Percentiles rank a stretch among this genome's conserved stretches.
Conservation (phyloP, 2,113 vertebrate species). For the Telmatochromis sp. region DNA sequence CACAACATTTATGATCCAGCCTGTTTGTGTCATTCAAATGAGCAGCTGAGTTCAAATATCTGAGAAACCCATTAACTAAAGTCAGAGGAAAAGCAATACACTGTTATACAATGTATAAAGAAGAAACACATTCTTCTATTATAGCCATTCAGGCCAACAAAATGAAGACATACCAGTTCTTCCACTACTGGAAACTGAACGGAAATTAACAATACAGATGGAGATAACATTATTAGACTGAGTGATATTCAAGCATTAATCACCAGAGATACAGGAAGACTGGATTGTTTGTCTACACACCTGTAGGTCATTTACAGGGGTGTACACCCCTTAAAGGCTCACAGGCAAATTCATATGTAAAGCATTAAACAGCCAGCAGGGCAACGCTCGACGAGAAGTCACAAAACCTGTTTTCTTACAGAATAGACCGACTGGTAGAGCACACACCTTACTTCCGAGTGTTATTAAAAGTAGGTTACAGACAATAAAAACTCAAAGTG, state of each 20-base stretch:
- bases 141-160: background rate
- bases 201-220: background rate
- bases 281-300: background rate
- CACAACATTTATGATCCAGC: background rate
- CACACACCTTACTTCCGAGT: background rate
- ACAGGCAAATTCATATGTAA: constrained; percentile 24
- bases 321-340: background rate
- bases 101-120: background rate
- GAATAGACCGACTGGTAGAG: background rate
- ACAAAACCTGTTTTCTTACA: constrained; percentile 59
- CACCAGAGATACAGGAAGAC: background rate
- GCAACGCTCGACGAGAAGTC: background rate
- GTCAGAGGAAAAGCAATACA: background rate
- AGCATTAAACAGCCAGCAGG: background rate
- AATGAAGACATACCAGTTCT: background rate
- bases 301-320: background rate
- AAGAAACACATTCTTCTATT: background rate
- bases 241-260: background rate
- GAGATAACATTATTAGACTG: background rate
- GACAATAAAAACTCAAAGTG: background rate
- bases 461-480: background rate
- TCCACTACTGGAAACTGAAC: background rate
- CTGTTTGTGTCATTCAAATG: background rate
- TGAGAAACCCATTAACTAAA: background rate
- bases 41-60: background rate